Evolutionary conservation across 2,797 vertebrate genomes (phyloP), one percentile per base, ranked within the genome.

Genomic region (Halcyon leucocephala): DNA sequence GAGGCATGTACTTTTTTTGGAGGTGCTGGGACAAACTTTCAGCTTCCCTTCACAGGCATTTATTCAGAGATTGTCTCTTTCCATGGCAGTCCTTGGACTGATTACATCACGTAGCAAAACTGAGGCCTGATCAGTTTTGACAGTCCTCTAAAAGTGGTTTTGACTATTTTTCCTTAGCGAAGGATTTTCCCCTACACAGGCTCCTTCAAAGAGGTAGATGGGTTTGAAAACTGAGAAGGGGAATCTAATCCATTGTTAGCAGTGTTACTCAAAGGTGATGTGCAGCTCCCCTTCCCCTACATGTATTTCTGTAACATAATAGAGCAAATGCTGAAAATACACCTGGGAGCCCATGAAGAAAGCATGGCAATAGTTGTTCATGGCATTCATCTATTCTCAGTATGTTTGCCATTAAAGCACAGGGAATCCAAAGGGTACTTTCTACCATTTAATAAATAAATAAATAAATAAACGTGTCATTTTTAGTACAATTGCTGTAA

Each of bases 271-370:
- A 73, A 62, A 92, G 72, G 71, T 83, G 72, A 85, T 44, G 71
- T 77, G 77, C 78, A 93, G 16, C 46, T 92, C 39, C 51, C 28
- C 67, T 70, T 83, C 61, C 61, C 71, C 81, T 58, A 2, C 0
- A 3, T 42, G 73, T 94, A 31, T 94, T 89, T 91, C 81, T 65
- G 4, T 16, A 82, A 86, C 39, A 64, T 60, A 65, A 65, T 58
- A 66, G 58, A 89, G 29, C 55, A 82, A 92, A 90, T 71, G 77
- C 80, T 89, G 91, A 48, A 92, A 93, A 94, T 81, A 61, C 65
- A 78, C 57, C 33, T 82, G 74, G 82, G 79, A 93, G 2, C 42
- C 57, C 61, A 26, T 24, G 80, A 52, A 81, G 71, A 81, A 89
- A 71, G 33, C 62, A 9, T 24, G 83, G 26, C 77, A 65, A 31